phyloP scores from a whole-genome alignment of 2,797 vertebrate species.

The Pteropus rufus region DNA sequence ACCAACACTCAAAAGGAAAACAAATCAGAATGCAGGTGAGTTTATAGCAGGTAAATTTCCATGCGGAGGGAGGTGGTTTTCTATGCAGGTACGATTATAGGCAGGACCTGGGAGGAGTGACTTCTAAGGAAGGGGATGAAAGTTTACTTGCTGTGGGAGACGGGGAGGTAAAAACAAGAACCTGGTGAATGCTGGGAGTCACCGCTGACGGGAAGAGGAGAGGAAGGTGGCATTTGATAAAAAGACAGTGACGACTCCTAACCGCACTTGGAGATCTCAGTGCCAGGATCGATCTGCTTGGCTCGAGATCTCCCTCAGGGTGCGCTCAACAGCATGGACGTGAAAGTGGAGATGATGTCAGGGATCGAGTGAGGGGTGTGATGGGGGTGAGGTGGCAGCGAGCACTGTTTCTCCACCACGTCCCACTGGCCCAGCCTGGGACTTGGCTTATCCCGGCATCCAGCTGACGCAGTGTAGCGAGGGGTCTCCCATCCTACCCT shows the following conservation, averaged over 20 bases:
- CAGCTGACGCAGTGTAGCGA: fast-evolving
- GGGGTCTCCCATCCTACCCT: no score
- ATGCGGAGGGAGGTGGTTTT: not conserved
- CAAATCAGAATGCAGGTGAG: not conserved
- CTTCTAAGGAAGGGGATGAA: not conserved
- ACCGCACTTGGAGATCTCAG: no score
- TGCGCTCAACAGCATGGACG: fast-evolving
- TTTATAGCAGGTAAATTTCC: not conserved
- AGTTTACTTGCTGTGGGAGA: fast-evolving
- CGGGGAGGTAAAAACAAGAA: not conserved
- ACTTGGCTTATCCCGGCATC: fast-evolving
- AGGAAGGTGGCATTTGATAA: not conserved
- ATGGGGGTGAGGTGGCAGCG: fast-evolving
- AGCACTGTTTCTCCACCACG: not conserved
- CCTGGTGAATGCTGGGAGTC: not conserved
- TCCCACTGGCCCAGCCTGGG: not conserved
- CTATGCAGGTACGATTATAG: fast-evolving
- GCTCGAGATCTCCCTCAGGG: not conserved
- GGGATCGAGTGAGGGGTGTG: not conserved
- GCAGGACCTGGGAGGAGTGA: not conserved
- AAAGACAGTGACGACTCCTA: not conserved
- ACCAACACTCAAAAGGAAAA: not conserved
- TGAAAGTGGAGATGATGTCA: fast-evolving
- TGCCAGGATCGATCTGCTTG: fast-evolving
- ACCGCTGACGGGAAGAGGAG: fast-evolving